Conservation (phyloP, 2,888 invertebrate genomes). For the Melanostoma scalare region DNA sequence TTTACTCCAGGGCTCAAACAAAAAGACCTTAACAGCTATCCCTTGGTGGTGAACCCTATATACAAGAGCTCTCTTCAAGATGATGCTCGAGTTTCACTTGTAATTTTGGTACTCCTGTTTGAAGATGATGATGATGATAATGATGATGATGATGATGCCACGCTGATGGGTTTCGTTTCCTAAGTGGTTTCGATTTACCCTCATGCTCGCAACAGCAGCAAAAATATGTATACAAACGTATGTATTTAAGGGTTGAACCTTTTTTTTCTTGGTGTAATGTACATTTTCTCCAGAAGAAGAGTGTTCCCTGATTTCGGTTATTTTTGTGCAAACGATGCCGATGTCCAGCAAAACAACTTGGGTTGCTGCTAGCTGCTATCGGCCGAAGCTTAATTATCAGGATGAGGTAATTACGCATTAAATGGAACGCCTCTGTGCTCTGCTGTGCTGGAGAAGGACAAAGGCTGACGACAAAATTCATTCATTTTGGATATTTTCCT, state of each 20-base stretch:
- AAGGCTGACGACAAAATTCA: no score
- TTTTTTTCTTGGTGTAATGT: background rate
- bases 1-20: constrained; percentile 21
- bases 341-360: no score
- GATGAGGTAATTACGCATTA: no score
- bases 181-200: constrained; percentile 64
- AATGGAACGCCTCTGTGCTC: no score
- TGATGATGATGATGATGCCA: constrained; percentile 38
- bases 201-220: background rate
- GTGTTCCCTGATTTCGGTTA: background rate
- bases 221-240: constrained; percentile 1
- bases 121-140: constrained; percentile 28
- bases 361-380: no score
- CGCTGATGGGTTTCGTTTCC: constrained; percentile 50
- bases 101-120: constrained; percentile 20
- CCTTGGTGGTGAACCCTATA: background rate
- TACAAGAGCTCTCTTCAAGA: background rate
- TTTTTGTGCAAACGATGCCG: no score
- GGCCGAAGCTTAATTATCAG: no score
- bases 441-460: no score
- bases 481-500: no score
- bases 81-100: constrained; percentile 47
- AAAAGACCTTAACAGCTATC: constrained; percentile 22
- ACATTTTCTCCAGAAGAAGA: background rate
- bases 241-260: constrained; percentile 6